These are phyloP conservation scores for Caenorhabditis latens DNA, from an alignment of 1,140 invertebrate genomes.

Conservation along the genomic window DNA sequence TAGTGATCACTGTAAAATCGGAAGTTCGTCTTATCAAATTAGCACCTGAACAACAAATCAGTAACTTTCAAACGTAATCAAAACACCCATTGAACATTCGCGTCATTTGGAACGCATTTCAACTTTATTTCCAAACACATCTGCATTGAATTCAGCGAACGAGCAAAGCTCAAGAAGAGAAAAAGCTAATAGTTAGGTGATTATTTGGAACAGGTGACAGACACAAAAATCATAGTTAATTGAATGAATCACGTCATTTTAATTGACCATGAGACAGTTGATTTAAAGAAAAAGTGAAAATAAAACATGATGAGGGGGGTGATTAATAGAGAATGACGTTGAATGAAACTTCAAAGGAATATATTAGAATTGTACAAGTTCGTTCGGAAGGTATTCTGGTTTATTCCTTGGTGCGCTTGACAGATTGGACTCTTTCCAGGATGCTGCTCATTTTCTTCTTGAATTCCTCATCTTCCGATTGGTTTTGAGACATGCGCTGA, in stretches of 20 bases:
- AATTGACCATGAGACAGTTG: neutral
- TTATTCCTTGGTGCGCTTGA: conserved; percentile 26
- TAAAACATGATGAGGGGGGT: neutral
- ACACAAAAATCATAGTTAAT: neutral
- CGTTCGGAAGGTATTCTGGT: neutral
- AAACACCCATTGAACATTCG: neutral
- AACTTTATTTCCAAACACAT: conserved; percentile 47
- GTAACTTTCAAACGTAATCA: neutral
- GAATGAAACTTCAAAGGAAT: neutral
- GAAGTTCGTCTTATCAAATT: too few species aligned
- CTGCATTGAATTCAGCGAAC: conserved; percentile 33
- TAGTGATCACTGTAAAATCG: too few species aligned
- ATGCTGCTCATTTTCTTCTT: conserved; percentile 62
- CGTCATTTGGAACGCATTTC: neutral
- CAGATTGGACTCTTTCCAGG: conserved; percentile 63
- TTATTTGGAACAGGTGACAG: neutral
- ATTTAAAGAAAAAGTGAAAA: neutral
- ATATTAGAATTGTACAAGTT: conserved; percentile 15
- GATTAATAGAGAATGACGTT: neutral
- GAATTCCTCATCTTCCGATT: conserved; percentile 67
- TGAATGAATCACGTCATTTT: neutral
- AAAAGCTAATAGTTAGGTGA: conserved; percentile 38
- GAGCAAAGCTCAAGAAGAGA: neutral
- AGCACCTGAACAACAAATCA: too few species aligned
- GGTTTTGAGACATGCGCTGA: conserved; percentile 66